Conservation (phyloP, 1,140 invertebrate genomes). For the Lucilia cuprina region DNA sequence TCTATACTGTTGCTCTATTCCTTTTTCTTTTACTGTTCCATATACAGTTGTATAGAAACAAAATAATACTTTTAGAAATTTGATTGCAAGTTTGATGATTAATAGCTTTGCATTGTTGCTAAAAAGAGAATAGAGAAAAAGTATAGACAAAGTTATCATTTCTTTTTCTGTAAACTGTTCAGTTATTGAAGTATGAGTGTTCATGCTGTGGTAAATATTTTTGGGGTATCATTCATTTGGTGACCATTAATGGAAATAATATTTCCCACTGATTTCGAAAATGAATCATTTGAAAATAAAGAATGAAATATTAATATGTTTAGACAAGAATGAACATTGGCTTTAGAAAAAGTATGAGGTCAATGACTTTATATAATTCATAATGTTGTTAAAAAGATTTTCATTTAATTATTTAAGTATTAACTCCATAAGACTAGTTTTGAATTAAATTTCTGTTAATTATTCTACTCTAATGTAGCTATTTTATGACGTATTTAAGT, state of each 20-base stretch:
- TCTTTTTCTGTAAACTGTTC: background rate
- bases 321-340: too few species aligned
- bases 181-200: background rate
- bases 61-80: constrained; percentile 22
- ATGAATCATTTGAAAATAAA: too few species aligned
- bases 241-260: background rate
- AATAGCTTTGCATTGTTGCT: constrained; percentile 22
- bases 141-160: background rate
- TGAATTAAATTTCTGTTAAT: too few species aligned
- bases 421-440: too few species aligned
- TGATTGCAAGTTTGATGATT: constrained; percentile 31
- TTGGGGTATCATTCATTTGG: background rate
- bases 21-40: background rate
- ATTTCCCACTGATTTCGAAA: background rate
- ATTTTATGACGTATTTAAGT: too few species aligned
- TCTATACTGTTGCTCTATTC: background rate
- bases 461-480: too few species aligned
- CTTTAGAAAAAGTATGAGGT: too few species aligned
- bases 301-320: too few species aligned
- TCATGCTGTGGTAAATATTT: background rate
- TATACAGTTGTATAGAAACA: background rate
- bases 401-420: too few species aligned
- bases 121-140: background rate
- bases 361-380: too few species aligned
- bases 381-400: too few species aligned